A percentile compares a stretch with the other conserved stretches of the same genome.
Evolutionary conservation across 2,888 invertebrate species (phyloP).

Genomic region (Nephrotoma guestfalica): DNA sequence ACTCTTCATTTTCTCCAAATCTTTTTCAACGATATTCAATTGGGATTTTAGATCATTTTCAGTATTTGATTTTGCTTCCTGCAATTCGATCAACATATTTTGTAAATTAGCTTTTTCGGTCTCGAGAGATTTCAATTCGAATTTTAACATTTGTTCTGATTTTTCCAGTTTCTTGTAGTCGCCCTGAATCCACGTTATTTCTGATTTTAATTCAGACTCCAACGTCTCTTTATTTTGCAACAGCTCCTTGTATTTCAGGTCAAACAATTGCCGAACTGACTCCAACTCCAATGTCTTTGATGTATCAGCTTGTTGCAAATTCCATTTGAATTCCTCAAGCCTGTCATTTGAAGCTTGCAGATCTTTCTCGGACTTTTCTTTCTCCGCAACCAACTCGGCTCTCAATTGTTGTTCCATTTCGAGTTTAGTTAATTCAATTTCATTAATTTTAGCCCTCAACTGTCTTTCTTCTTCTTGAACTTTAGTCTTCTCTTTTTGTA

Average conservation of each 20-base stretch:
- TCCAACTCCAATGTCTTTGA: not conserved
- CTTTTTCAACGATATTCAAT: not conserved
- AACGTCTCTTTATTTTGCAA: not conserved
- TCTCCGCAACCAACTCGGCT: not conserved
- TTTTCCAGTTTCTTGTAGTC: not conserved
- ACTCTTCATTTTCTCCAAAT: not conserved
- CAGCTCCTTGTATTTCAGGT: not conserved
- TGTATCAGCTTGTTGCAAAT: not conserved
- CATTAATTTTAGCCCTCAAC: not conserved
- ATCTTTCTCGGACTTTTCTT: not conserved
- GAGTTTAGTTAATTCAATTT: not conserved
- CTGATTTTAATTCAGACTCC: not conserved
- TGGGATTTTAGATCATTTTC: not conserved
- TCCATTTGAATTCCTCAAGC: not conserved
- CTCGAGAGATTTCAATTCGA: not conserved
- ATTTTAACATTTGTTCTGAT: not conserved
- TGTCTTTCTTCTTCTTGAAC: not conserved
- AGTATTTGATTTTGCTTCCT: not conserved
- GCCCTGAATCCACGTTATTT: not conserved
- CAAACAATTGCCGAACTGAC: not conserved
- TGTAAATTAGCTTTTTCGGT: not conserved
- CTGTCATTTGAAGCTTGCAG: not conserved
- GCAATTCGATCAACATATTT: not conserved
- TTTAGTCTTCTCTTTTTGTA: not conserved
- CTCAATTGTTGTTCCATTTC: not conserved